Conservation (phyloP, 2,113 vertebrate species). For the Rhombomys opimus region DNA sequence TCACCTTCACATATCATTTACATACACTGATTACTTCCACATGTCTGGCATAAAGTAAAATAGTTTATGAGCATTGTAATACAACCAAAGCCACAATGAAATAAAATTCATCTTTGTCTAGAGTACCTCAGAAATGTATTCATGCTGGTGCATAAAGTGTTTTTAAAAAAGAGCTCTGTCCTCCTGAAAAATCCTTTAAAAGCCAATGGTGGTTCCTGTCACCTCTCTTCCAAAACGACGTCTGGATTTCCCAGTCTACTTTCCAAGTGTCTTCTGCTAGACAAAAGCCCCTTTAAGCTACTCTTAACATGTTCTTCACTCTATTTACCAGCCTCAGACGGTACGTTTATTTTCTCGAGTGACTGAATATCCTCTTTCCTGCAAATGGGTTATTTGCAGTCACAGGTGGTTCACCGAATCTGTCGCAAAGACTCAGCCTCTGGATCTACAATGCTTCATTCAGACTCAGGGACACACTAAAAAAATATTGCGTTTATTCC, state of each 20-base stretch:
- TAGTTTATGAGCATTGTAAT: constrained; percentile 85
- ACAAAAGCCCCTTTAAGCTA: constrained; percentile 78
- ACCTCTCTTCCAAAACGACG: constrained; percentile 64
- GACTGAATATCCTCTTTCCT: constrained; percentile 71
- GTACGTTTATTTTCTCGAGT: constrained; percentile 63
- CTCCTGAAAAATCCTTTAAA: constrained; percentile 80
- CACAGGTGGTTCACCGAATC: constrained; percentile 21
- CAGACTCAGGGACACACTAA: constrained; percentile 61
- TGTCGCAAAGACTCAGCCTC: not conserved
- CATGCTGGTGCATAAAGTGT: constrained; percentile 51
- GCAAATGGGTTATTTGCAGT: constrained; percentile 60
- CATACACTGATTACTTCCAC: constrained; percentile 88
- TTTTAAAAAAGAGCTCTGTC: constrained; percentile 75
- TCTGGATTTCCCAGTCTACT: constrained; percentile 64
- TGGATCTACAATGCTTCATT: constrained; percentile 65
- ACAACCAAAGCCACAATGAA: constrained; percentile 81
- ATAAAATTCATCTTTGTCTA: constrained; percentile 84
- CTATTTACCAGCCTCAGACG: constrained; percentile 68
- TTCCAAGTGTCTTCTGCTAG: constrained; percentile 74
- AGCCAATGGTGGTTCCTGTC: constrained; percentile 70
- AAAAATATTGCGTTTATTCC: constrained; percentile 71
- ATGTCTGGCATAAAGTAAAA: constrained; percentile 88
- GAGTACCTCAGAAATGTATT: constrained; percentile 72
- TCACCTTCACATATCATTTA: constrained; percentile 87
- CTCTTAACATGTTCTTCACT: constrained; percentile 62